Conservation (phyloP, 1,140 invertebrate species). For the Palaemon carinicauda region DNA sequence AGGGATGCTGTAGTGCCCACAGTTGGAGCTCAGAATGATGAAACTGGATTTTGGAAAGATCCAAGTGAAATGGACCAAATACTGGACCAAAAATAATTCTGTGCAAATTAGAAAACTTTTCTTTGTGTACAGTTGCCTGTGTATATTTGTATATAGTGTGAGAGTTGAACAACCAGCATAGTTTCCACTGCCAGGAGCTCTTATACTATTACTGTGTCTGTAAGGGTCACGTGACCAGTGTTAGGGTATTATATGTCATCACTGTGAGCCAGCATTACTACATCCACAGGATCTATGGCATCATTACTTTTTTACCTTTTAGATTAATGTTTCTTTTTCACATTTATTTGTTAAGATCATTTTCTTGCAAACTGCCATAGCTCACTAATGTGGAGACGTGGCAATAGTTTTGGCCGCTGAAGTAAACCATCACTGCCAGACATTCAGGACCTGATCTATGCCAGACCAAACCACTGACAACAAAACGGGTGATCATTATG, state of each 20-base stretch:
- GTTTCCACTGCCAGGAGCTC: constrained; percentile 56
- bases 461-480: constrained; percentile 46
- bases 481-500: constrained; percentile 55
- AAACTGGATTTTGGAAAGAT: constrained; percentile 30
- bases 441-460: constrained; percentile 44
- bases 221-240: constrained; percentile 46
- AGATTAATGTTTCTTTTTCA: constrained; percentile 28
- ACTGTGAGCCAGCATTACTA: constrained; percentile 48
- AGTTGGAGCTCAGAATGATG: constrained; percentile 51
- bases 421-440: constrained; percentile 52
- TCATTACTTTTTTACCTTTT: constrained; percentile 3
- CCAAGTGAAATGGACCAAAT: constrained; percentile 53
- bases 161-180: constrained; percentile 57
- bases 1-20: constrained; percentile 26
- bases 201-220: constrained; percentile 49
- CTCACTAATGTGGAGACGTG: background rate
- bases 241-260: constrained; percentile 48
- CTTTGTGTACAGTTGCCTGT: constrained; percentile 51
- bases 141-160: constrained; percentile 58
- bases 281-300: constrained; percentile 45
- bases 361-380: constrained; percentile 32
- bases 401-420: background rate
- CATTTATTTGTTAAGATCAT: constrained; percentile 33
- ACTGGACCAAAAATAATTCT: constrained; percentile 53
- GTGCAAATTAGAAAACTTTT: constrained; percentile 44